Percentiles rank a stretch among this genome's conserved stretches.
Conservation (phyloP, 2,888 invertebrate species). For the Autographa gamma region DNA sequence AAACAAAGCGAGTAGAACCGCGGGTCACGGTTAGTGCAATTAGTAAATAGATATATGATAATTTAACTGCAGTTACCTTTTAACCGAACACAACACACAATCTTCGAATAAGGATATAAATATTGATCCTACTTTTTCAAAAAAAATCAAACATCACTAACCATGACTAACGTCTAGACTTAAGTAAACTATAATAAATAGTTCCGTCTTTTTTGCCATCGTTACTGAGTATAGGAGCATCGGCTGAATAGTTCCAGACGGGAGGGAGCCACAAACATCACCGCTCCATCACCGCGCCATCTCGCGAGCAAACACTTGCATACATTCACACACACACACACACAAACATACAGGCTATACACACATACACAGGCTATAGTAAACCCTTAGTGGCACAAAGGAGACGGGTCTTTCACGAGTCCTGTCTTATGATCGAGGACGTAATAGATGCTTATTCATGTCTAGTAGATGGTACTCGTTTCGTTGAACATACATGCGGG, state of each 20-base stretch:
- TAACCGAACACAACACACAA: background rate
- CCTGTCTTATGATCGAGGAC: conserved; percentile 59
- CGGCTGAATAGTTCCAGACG: conserved; percentile 78
- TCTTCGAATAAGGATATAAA: background rate
- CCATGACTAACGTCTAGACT: background rate
- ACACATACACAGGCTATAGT: conserved; percentile 37
- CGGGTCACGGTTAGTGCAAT: too few species aligned
- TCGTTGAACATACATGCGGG: background rate
- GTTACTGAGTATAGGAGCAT: conserved; percentile 63
- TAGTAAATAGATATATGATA: too few species aligned
- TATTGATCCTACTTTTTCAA: background rate
- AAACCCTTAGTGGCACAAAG: conserved; percentile 60
- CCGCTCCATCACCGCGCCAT: conserved; percentile 77
- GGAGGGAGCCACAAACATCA: conserved; percentile 80
- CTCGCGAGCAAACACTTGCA: conserved; percentile 80
- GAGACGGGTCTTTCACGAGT: conserved; percentile 58
- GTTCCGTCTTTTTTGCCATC: conserved; percentile 30
- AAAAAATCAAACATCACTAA: background rate
- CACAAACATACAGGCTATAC: background rate
- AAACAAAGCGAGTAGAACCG: too few species aligned
- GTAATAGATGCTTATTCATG: conserved; percentile 44
- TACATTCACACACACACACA: conserved; percentile 58
- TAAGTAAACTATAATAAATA: background rate
- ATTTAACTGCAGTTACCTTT: too few species aligned
- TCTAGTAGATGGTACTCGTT: background rate